phyloP scores from a whole-genome alignment of 2,888 invertebrate species.

The Drosophila heteroneura region DNA sequence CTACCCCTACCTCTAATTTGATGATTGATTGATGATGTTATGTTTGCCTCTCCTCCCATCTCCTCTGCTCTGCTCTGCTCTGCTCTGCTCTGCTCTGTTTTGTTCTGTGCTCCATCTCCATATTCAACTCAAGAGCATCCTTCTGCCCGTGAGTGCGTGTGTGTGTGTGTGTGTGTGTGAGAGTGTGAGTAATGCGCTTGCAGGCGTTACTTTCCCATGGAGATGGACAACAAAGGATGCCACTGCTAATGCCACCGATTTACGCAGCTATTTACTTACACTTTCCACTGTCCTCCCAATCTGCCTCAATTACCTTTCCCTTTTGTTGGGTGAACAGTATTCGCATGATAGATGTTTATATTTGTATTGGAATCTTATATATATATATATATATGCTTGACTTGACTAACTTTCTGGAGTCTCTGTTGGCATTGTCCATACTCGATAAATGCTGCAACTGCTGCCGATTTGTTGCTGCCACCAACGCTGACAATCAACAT shows the following conservation, averaged over 20 bases:
- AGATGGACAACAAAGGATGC: constrained; percentile 17
- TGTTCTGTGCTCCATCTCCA: not conserved
- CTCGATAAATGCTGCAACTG: constrained; percentile 26
- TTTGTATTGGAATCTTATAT: constrained; percentile 1
- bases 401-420: constrained; percentile 46
- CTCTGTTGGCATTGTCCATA: constrained; percentile 6
- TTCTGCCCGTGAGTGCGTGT: not conserved
- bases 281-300: not conserved
- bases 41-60: not conserved
- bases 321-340: not conserved
- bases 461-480: constrained; percentile 9
- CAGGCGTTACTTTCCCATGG: constrained; percentile 17
- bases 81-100: not conserved
- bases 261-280: constrained; percentile 15
- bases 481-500: not conserved
- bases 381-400: constrained; percentile 3
- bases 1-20: constrained; percentile 3
- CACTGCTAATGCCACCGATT: constrained; percentile 43
- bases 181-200: constrained; percentile 12
- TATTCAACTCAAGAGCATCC: constrained; percentile 1
- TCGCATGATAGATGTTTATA: constrained; percentile 33
- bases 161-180: not conserved
- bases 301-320: not conserved
- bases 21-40: constrained; percentile 66
- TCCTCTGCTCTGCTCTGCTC: not conserved